Percentiles rank a stretch among this genome's conserved stretches.
These are phyloP conservation scores for Scaptomyza tumidula DNA, from an alignment of 2,888 invertebrate genomes.

Conservation along the genomic window DNA sequence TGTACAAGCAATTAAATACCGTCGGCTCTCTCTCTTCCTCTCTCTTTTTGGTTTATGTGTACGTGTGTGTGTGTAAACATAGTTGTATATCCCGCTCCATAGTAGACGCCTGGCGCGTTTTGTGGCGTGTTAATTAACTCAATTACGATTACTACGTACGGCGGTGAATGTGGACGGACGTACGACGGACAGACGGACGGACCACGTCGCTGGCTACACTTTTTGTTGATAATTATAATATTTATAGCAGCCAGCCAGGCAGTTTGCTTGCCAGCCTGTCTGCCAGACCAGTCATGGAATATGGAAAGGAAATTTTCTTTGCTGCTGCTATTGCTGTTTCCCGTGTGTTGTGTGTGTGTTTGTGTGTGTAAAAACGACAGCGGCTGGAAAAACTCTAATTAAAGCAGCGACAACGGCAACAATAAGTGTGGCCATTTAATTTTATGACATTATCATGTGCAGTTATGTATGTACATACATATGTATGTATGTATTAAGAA, in stretches of 20 bases:
- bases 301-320: conserved; percentile 61
- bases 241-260: conserved; percentile 65
- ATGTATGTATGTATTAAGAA: conserved; percentile 36
- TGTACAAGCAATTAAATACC: conserved; percentile 75
- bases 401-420: conserved; percentile 60
- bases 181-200: too few relatives aligned
- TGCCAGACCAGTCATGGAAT: conserved; percentile 21
- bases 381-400: conserved; percentile 75
- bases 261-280: background rate
- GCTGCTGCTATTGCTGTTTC: conserved; percentile 24
- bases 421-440: conserved; percentile 79
- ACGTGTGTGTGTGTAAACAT: conserved; percentile 1
- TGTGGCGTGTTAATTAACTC: conserved; percentile 80
- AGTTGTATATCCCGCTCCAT: conserved; percentile 25
- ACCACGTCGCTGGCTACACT: conserved; percentile 60
- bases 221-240: conserved; percentile 81
- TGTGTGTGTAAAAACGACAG: conserved; percentile 45
- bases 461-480: conserved; percentile 64
- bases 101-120: conserved; percentile 70
- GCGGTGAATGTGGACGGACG: conserved; percentile 22
- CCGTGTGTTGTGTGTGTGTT: background rate
- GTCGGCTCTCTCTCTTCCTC: conserved; percentile 34
- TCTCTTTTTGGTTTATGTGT: background rate
- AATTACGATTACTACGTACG: conserved; percentile 73
- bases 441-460: conserved; percentile 80